These are phyloP conservation scores for Selenia dentaria DNA, from an alignment of 2,888 invertebrate species.

Conservation along the genomic window DNA sequence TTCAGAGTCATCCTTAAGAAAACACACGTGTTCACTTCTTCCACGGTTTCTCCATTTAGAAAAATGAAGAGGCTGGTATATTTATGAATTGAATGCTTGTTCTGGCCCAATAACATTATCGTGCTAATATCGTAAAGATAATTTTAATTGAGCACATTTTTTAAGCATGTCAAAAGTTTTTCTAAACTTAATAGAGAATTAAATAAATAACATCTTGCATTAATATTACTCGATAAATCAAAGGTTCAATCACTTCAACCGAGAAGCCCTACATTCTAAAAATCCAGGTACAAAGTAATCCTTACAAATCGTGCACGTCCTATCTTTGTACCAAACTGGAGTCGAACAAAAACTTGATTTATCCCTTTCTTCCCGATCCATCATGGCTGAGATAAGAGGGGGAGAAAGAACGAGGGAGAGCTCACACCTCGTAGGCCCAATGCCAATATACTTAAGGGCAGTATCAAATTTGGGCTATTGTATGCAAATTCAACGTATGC, in stretches of 20 bases:
- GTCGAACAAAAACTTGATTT: slow-evolving; percentile 66
- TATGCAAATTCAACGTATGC: neutral
- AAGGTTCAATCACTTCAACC: neutral
- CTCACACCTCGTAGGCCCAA: slow-evolving; percentile 2
- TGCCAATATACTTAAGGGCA: slow-evolving; percentile 5
- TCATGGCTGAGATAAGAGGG: slow-evolving; percentile 64
- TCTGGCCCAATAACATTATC: too few species aligned
- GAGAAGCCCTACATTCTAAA: slow-evolving; percentile 1
- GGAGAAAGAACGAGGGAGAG: slow-evolving; percentile 19
- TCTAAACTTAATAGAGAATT: too few species aligned
- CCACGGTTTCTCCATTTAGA: too few species aligned
- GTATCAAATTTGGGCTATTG: neutral
- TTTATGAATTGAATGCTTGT: too few species aligned
- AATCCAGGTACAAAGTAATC: slow-evolving; percentile 23
- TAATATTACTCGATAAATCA: too few species aligned
- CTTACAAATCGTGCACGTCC: slow-evolving; percentile 15
- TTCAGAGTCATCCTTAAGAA: too few species aligned
- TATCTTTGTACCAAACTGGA: slow-evolving; percentile 42
- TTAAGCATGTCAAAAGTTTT: too few species aligned
- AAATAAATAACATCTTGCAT: too few species aligned
- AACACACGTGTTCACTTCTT: too few species aligned
- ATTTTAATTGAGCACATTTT: too few species aligned
- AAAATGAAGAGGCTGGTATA: too few species aligned
- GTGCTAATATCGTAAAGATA: too few species aligned
- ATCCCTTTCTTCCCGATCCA: slow-evolving; percentile 66